Percentiles rank a stretch among this genome's conserved stretches.
Conservation (phyloP, 2,888 invertebrate species). For the Herminia tarsipennalis region DNA sequence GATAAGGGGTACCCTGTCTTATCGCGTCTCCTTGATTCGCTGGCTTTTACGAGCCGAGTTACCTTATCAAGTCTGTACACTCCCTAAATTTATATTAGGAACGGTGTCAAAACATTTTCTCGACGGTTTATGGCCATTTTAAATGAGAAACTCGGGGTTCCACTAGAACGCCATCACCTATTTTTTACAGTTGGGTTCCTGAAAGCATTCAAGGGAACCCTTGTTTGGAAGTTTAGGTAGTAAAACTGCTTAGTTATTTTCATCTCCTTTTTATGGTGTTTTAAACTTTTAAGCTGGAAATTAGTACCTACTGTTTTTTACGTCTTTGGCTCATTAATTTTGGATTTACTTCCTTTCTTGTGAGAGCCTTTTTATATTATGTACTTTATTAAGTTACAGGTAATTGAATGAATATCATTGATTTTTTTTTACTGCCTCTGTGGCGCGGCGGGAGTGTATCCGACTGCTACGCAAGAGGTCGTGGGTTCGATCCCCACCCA, state of each 20-base stretch:
- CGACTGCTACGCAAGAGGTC: no score
- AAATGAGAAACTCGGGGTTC: slow-evolving; percentile 59
- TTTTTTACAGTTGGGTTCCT: slow-evolving; percentile 43
- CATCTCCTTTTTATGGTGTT: slow-evolving; percentile 11
- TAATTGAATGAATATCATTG: no score
- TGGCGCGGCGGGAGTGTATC: no score
- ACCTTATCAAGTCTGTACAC: slow-evolving; percentile 45
- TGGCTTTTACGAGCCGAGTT: slow-evolving; percentile 43
- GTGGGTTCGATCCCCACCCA: no score
- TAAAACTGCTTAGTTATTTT: slow-evolving; percentile 14
- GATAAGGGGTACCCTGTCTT: slow-evolving; percentile 18
- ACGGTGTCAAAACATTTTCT: slow-evolving; percentile 69
- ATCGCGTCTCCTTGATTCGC: slow-evolving; percentile 42
- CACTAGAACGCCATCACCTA: slow-evolving; percentile 39
- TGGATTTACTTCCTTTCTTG: neutral
- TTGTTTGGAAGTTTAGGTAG: slow-evolving; percentile 14
- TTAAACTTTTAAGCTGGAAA: slow-evolving; percentile 11
- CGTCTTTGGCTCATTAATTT: slow-evolving; percentile 5
- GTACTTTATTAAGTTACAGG: neutral
- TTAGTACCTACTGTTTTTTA: slow-evolving; percentile 10
- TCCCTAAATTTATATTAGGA: slow-evolving; percentile 56
- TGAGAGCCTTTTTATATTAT: neutral
- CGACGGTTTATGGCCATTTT: slow-evolving; percentile 65
- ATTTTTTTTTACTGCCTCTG: no score
- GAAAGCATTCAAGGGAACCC: slow-evolving; percentile 11